Evolutionary conservation across 2,888 invertebrate species (phyloP).

Genomic region (Pammene fasciana): DNA sequence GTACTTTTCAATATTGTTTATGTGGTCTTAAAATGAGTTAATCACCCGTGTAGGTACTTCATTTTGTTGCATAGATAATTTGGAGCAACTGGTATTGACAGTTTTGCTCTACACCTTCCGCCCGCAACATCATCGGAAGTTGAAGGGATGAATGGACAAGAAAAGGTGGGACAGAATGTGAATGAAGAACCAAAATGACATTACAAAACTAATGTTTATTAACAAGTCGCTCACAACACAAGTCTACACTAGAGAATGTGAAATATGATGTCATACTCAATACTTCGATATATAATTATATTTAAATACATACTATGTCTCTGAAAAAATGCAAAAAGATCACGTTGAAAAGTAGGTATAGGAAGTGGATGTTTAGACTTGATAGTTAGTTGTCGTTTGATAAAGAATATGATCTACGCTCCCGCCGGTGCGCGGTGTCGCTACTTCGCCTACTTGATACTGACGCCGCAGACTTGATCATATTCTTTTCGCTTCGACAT

Average conservation of each 20-base stretch:
- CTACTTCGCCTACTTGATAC: slow-evolving; percentile 54
- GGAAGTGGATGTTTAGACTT: slow-evolving; percentile 44
- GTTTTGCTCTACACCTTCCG: neutral
- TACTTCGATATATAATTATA: slow-evolving; percentile 62
- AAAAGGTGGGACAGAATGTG: slow-evolving; percentile 62
- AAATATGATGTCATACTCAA: slow-evolving; percentile 60
- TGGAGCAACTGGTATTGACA: neutral
- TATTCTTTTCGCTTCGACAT: slow-evolving; percentile 79
- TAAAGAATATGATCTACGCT: slow-evolving; percentile 78
- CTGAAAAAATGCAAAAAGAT: slow-evolving; percentile 66
- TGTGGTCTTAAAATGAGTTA: neutral
- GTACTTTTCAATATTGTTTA: neutral
- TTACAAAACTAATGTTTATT: slow-evolving; percentile 80
- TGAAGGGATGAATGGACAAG: slow-evolving; percentile 60
- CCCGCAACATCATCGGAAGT: slow-evolving; percentile 8
- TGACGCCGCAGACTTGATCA: slow-evolving; percentile 66
- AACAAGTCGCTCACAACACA: slow-evolving; percentile 75
- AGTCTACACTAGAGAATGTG: slow-evolving; percentile 72
- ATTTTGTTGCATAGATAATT: neutral
- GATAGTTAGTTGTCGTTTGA: slow-evolving; percentile 43
- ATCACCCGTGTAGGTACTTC: neutral
- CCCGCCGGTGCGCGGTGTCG: slow-evolving; percentile 69
- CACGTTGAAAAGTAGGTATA: slow-evolving; percentile 53
- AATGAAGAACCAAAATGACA: slow-evolving; percentile 70
- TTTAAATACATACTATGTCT: slow-evolving; percentile 62